Conservation (phyloP, 2,888 invertebrate species). For the Hyposoter didymator region DNA sequence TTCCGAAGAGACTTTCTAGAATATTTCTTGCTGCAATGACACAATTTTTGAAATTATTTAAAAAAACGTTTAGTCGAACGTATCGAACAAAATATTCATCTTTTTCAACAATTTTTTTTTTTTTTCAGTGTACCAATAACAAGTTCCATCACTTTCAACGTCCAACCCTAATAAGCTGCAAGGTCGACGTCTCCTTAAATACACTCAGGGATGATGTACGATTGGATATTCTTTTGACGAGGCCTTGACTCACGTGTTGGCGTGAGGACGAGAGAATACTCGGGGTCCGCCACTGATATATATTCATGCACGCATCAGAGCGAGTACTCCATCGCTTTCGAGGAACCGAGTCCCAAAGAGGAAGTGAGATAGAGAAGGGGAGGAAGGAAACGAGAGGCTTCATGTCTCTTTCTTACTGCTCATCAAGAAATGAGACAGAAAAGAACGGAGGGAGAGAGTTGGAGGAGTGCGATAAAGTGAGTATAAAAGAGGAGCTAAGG, state of each 20-base stretch:
- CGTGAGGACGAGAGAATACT: background rate
- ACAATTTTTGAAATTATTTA: no score
- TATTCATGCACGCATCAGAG: constrained; percentile 29
- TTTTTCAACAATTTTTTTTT: no score
- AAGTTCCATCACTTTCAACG: no score
- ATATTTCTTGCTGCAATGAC: no score
- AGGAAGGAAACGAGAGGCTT: background rate
- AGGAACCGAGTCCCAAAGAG: constrained; percentile 13
- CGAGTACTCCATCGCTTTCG: constrained; percentile 24
- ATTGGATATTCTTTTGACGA: constrained; percentile 40
- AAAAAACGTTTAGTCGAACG: no score
- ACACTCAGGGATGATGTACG: constrained; percentile 23
- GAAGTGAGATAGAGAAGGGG: constrained; percentile 10
- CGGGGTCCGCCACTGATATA: constrained; percentile 19
- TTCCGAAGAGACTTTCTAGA: no score
- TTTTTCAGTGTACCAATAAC: no score
- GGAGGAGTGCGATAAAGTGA: constrained; percentile 30
- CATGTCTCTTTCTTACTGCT: no score
- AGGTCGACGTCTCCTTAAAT: background rate
- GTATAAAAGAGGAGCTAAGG: constrained; percentile 27
- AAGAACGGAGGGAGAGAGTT: constrained; percentile 17
- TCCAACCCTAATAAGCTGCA: constrained; percentile 22
- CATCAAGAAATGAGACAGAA: background rate
- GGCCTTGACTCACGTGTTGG: constrained; percentile 34
- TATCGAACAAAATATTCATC: no score